These are phyloP conservation scores for Cotesia chilonis DNA, from an alignment of 1,140 invertebrate species.

Conservation along the genomic window DNA sequence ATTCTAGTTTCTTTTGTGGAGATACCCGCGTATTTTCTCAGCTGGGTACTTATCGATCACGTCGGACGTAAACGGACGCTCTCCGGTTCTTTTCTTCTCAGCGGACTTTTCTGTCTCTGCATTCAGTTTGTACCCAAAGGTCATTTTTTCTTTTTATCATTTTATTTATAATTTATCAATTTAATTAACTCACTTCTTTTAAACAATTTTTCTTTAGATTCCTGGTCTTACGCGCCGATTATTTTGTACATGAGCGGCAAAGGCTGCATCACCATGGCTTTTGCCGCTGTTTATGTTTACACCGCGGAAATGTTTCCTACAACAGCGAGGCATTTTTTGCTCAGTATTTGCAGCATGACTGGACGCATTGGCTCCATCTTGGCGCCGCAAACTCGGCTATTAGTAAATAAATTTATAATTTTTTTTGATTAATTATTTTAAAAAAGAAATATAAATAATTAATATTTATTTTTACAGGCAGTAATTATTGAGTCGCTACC, in stretches of 20 bases:
- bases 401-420: slow-evolving; percentile 63
- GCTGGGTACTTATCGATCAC: slow-evolving; percentile 72
- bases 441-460: too few relatives aligned
- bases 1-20: slow-evolving; percentile 76
- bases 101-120: slow-evolving; percentile 64
- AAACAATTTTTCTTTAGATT: slow-evolving; percentile 38
- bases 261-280: slow-evolving; percentile 75
- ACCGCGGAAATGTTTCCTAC: slow-evolving; percentile 81
- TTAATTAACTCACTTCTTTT: neutral
- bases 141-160: slow-evolving; percentile 30
- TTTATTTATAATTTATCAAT: neutral
- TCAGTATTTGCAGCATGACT: slow-evolving; percentile 76
- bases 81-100: slow-evolving; percentile 69
- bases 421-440: neutral
- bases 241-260: slow-evolving; percentile 77
- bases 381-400: slow-evolving; percentile 73
- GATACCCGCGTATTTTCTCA: slow-evolving; percentile 75
- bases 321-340: slow-evolving; percentile 70
- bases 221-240: slow-evolving; percentile 58
- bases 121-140: slow-evolving; percentile 55
- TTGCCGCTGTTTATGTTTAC: slow-evolving; percentile 76
- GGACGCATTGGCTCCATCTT: slow-evolving; percentile 75
- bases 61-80: slow-evolving; percentile 72
- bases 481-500: slow-evolving; percentile 69
- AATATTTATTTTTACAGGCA: slow-evolving; percentile 54